Conservation (phyloP, 2,113 vertebrate species). For the Phylloscopus trochiloides region DNA sequence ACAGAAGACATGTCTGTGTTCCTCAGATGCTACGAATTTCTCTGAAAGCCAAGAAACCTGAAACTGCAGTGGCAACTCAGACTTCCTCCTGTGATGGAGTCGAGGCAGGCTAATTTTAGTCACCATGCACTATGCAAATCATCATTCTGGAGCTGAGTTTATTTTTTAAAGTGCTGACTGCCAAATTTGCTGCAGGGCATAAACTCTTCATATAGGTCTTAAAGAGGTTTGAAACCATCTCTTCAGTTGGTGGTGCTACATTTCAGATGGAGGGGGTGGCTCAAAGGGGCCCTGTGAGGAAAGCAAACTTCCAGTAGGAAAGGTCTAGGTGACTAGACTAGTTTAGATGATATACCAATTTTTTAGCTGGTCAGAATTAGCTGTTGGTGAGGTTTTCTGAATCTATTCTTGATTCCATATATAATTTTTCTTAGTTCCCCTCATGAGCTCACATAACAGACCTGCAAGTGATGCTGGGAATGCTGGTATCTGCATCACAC, state of each 20-base stretch:
- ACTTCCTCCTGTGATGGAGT: conserved; percentile 22
- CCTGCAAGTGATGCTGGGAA: not conserved
- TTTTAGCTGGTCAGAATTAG: not conserved
- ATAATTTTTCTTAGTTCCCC: not conserved
- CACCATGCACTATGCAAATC: conserved; percentile 20
- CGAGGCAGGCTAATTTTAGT: conserved; percentile 45
- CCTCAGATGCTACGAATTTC: not conserved
- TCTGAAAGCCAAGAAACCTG: conserved; percentile 32
- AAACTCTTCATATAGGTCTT: not conserved
- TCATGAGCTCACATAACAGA: not conserved
- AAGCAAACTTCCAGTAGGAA: not conserved
- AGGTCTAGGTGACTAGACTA: not conserved
- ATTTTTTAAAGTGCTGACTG: conserved; percentile 27
- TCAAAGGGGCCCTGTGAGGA: not conserved
- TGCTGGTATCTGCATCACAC: not conserved
- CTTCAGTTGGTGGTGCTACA: accelerated
- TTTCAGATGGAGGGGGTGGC: not conserved
- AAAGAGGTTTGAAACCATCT: not conserved
- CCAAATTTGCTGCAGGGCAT: conserved; percentile 12
- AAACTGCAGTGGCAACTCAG: conserved; percentile 7
- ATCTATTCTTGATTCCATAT: not conserved
- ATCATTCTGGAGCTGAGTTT: not conserved
- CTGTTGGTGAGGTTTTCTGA: not conserved
- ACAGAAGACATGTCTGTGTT: not conserved
- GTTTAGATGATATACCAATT: not conserved